phyloP scores from a whole-genome alignment of 2,797 vertebrate genomes.

The Notolabrus celidotus region DNA sequence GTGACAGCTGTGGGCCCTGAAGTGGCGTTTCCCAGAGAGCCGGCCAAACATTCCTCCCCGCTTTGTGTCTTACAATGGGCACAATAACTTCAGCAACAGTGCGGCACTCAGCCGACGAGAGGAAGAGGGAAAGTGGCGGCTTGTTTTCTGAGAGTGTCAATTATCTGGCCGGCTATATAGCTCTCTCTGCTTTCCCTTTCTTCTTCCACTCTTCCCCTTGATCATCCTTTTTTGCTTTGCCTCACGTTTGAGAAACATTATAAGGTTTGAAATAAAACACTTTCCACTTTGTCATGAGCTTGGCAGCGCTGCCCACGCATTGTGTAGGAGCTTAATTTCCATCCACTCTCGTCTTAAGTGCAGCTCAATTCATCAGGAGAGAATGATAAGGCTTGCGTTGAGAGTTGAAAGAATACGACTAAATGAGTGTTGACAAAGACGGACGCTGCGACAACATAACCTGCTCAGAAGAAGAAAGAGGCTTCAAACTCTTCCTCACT shows the following conservation, averaged over 20 bases:
- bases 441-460: constrained; percentile 47
- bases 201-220: constrained; percentile 41
- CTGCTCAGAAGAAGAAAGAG: constrained; percentile 43
- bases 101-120: constrained; percentile 71
- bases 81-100: constrained; percentile 80
- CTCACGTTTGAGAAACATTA: constrained; percentile 73
- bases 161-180: constrained; percentile 69
- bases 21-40: constrained; percentile 90
- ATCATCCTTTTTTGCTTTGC: constrained; percentile 49
- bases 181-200: constrained; percentile 24
- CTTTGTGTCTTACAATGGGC: constrained; percentile 82
- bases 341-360: constrained; percentile 74
- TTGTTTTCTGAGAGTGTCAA: constrained; percentile 79
- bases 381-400: constrained; percentile 71
- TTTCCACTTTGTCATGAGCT: constrained; percentile 72
- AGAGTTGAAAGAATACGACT: constrained; percentile 75
- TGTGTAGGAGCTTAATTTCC: constrained; percentile 78
- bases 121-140: constrained; percentile 77
- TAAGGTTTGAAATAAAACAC: constrained; percentile 76
- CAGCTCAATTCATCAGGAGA: constrained; percentile 76
- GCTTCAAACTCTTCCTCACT: constrained; percentile 60
- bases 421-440: constrained; percentile 75
- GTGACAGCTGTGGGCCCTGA: constrained; percentile 90
- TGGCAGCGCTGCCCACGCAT: constrained; percentile 70
- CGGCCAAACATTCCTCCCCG: constrained; percentile 89